Conservation (phyloP, 2,113 vertebrate genomes). For the Oncorhynchus masou region DNA sequence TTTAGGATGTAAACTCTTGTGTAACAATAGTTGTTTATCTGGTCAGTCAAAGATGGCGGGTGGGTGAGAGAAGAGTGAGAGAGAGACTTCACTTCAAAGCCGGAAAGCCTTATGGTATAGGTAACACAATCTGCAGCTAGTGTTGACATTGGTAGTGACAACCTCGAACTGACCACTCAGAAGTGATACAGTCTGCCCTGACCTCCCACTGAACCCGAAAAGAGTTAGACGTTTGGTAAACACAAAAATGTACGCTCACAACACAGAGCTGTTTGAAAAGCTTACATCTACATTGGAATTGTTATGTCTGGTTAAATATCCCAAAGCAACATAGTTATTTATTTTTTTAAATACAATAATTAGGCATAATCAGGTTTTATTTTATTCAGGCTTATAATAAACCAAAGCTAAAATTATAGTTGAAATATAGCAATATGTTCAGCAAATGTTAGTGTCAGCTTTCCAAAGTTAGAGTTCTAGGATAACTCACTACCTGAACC, state of each 20-base stretch:
- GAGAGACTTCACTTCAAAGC: neutral
- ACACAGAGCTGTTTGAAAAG: neutral
- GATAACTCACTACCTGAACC: neutral
- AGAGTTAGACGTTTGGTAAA: neutral
- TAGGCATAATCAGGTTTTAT: neutral
- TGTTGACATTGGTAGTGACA: neutral
- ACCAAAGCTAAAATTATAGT: neutral
- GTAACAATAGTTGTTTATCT: too few relatives aligned
- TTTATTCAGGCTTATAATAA: neutral
- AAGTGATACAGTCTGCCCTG: neutral
- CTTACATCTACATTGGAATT: neutral
- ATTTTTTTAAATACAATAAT: too few relatives aligned
- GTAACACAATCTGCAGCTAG: neutral
- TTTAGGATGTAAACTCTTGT: too few relatives aligned
- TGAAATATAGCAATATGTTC: neutral
- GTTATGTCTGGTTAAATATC: slow-evolving; percentile 16
- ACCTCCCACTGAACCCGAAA: neutral
- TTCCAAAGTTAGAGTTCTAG: neutral
- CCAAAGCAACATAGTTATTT: neutral
- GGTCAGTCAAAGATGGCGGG: too few relatives aligned
- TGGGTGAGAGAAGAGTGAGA: neutral
- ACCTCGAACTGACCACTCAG: neutral
- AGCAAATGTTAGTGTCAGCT: neutral
- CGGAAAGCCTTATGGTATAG: too few relatives aligned
- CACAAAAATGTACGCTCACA: neutral